Evolutionary conservation across 2,113 vertebrate genomes (phyloP), one percentile per base, ranked within the genome.

Genomic region (Paraplagusia blochii): DNA sequence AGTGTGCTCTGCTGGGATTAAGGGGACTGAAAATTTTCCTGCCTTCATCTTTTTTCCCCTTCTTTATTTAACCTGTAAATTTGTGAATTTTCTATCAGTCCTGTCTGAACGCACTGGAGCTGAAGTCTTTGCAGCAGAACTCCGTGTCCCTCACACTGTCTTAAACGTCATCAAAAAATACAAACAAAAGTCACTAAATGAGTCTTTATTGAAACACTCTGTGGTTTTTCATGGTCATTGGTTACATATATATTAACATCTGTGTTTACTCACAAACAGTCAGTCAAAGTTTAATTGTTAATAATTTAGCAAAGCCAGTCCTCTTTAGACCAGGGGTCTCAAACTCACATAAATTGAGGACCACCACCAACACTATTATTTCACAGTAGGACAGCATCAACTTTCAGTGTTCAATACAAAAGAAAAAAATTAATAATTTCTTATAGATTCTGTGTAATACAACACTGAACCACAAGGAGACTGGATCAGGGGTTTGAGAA

Each of bases 31-130:
- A 51, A 44, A 63, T 42, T 7, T 9, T 52, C 9, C 8, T 49
- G 29, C 49, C 60, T 15, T 36, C 9, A 56, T 53, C 67, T 44
- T 7, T 13, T 51, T 19, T 64, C 39, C 39, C 44, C 18, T 0
- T 3, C 12, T 8, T 43, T 38, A 45, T 59, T 8, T 13, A 63
- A 49, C 52, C 9, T 19, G 9, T 56, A 48, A 44, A 14, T 56
- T 38, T 13, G 38, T 65, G 7, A 53, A 12, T 51, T 16, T 8
- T 50, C 10, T 64, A 49, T 7, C 5, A 46, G 16, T 49, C n/a
- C 10, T 34, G 36, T 71, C 50, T 67, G 8, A 76, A 54, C 19
- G 78, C 74, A 82, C 75, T 79, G 75, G 80, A 76, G 43, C 47
- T 70, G 38, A 15, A 43, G 42, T 43, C 5, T 58, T 39, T 19